These are phyloP conservation scores for Eurytoma adleriae DNA, from an alignment of 2,888 invertebrate genomes.

Conservation along the genomic window DNA sequence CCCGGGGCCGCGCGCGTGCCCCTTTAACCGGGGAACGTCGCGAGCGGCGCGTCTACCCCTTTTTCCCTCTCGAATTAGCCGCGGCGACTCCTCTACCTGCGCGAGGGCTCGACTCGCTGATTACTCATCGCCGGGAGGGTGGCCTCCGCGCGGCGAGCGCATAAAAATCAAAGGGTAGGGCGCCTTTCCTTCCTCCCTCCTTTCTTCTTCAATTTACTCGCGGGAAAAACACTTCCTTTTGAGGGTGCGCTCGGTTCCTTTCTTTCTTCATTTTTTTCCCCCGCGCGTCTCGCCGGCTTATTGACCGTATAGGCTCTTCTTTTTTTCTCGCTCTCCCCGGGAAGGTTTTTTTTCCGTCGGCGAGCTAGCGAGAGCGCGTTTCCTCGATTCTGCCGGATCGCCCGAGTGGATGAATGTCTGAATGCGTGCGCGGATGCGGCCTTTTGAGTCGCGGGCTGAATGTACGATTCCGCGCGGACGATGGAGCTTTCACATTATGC, in stretches of 20 bases:
- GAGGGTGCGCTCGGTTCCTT: neutral
- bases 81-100: neutral
- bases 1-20: too few relatives aligned
- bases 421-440: too few relatives aligned
- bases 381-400: too few relatives aligned
- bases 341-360: too few relatives aligned
- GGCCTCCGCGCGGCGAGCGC: conserved; percentile 9
- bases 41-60: neutral
- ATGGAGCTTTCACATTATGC: too few relatives aligned
- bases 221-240: conserved; percentile 24
- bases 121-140: conserved; percentile 49
- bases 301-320: neutral
- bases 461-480: too few relatives aligned
- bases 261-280: neutral
- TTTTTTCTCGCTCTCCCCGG: neutral
- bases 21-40: too few relatives aligned
- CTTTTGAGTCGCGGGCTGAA: too few relatives aligned
- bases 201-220: conserved; percentile 35
- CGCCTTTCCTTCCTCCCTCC: too few relatives aligned
- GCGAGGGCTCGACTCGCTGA: conserved; percentile 25
- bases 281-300: neutral
- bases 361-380: too few relatives aligned
- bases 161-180: conserved; percentile 40
- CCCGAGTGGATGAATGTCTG: too few relatives aligned
- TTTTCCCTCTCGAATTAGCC: too few relatives aligned